Evolutionary conservation across 92 coral and sea anemone genomes (phyloP).

Genomic region (Epizoanthus ramosus): DNA sequence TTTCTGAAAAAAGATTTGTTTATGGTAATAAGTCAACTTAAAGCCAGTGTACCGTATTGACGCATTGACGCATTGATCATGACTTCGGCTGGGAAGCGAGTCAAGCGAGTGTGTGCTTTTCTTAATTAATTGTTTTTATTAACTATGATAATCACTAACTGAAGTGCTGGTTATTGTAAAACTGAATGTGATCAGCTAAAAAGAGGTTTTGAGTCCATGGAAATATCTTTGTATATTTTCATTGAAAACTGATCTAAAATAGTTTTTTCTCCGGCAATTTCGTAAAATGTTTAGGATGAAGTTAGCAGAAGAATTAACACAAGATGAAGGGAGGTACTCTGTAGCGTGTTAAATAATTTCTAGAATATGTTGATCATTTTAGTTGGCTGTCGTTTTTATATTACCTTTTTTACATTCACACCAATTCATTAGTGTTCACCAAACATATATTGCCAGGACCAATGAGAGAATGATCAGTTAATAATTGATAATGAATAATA

Average conservation of each 20-base stretch:
- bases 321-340: background rate
- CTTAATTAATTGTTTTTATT: conserved; percentile 17
- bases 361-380: background rate
- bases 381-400: conserved; percentile 14
- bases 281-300: background rate
- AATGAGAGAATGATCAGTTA: conserved; percentile 15
- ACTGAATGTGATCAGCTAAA: background rate
- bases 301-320: background rate
- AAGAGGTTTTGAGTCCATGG: background rate
- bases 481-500: conserved; percentile 26
- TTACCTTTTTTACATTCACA: conserved; percentile 23
- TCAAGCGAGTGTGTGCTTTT: conserved; percentile 18
- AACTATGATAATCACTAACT: conserved; percentile 10
- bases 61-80: background rate
- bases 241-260: background rate
- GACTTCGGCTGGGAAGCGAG: background rate
- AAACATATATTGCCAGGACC: conserved; percentile 5
- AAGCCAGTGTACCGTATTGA: background rate
- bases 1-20: background rate
- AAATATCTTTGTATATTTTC: background rate
- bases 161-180: background rate
- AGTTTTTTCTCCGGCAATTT: background rate
- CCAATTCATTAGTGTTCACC: conserved; percentile 15
- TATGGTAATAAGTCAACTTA: background rate
- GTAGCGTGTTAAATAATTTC: background rate